Conservation (phyloP, 2,113 vertebrate species). For the Gymnogyps californianus region DNA sequence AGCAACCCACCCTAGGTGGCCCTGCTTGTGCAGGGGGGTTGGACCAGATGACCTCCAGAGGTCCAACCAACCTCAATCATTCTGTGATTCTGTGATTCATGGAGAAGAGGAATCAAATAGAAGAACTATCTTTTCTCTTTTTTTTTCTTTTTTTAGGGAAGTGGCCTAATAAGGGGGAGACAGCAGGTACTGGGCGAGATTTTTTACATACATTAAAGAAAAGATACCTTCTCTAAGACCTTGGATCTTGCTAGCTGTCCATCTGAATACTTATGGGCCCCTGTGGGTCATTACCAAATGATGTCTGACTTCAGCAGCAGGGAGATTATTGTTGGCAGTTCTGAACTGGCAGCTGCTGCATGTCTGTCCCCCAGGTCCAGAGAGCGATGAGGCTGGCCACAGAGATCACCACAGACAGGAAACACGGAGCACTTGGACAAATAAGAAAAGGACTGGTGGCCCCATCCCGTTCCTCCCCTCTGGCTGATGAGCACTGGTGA, state of each 20-base stretch:
- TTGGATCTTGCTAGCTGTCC: background rate
- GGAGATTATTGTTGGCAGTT: background rate
- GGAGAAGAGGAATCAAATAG: background rate
- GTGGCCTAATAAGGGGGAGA: background rate
- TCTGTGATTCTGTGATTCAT: background rate
- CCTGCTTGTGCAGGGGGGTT: background rate
- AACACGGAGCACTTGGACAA: background rate
- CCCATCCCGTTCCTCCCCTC: background rate
- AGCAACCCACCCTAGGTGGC: background rate
- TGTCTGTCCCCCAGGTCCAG: background rate
- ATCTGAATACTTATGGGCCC: background rate
- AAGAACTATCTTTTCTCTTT: background rate
- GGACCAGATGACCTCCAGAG: background rate
- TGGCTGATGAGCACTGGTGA: background rate
- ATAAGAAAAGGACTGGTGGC: background rate
- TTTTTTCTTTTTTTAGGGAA: background rate
- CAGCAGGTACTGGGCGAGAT: background rate
- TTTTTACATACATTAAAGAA: background rate
- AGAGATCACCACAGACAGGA: background rate
- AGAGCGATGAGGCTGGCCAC: background rate
- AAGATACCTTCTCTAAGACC: background rate
- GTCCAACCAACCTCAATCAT: background rate
- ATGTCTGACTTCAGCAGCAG: background rate
- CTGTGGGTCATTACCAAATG: background rate
- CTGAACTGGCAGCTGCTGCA: background rate